Percentiles rank a stretch among this genome's conserved stretches.
Conservation (phyloP, 1,140 invertebrate species). For the Subanguina moxae region DNA sequence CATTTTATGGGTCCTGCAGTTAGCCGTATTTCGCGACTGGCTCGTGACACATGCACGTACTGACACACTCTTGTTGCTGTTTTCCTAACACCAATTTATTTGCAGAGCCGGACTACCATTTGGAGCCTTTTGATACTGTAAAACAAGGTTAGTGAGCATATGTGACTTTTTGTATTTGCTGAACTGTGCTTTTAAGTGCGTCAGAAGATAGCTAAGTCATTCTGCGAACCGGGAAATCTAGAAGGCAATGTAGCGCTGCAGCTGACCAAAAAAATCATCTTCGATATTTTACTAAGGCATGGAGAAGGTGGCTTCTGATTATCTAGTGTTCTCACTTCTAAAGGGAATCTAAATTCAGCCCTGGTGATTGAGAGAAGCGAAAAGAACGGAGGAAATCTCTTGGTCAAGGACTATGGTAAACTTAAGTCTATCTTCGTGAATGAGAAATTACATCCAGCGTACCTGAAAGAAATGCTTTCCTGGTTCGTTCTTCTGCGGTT, state of each 20-base stretch:
- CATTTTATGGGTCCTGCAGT: no score
- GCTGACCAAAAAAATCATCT: constrained; percentile 40
- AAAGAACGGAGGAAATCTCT: constrained; percentile 55
- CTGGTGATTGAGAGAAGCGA: constrained; percentile 39
- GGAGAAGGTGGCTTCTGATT: constrained; percentile 43
- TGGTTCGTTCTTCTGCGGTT: no score
- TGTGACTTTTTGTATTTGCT: no score
- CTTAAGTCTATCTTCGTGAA: constrained; percentile 37
- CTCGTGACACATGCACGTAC: no score
- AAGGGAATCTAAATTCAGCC: constrained; percentile 6
- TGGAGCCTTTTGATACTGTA: constrained; percentile 85
- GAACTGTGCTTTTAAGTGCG: constrained; percentile 67
- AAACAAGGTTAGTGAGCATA: constrained; percentile 61
- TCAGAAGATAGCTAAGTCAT: constrained; percentile 93
- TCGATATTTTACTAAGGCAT: constrained; percentile 26
- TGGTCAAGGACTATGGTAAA: constrained; percentile 28
- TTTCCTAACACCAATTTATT: no score
- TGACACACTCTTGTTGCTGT: no score
- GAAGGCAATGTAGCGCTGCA: constrained; percentile 73
- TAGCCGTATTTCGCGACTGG: no score
- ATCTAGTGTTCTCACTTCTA: no score
- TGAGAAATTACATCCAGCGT: constrained; percentile 47
- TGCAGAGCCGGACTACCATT: constrained; percentile 86
- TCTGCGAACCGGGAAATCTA: constrained; percentile 93
- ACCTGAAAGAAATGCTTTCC: constrained; percentile 39